Evolutionary conservation across 2,797 vertebrate species (phyloP), one percentile per base, ranked within the genome.

Genomic region (Anolis apletophallus): DNA sequence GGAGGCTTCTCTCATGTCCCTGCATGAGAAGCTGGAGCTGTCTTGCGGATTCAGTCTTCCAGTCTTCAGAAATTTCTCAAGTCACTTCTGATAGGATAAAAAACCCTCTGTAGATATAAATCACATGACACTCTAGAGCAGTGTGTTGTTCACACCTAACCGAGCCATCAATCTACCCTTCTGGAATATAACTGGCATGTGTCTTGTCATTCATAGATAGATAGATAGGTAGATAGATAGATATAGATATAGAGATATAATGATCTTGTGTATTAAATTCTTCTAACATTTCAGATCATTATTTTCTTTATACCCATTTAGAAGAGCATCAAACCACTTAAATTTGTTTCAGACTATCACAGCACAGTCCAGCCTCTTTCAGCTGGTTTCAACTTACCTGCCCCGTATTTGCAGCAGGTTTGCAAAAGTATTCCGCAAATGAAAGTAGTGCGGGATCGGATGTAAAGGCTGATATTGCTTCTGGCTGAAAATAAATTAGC

Each of bases 361-460:
- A 40, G 14, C 54, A 71, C 21, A 2, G 10, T 40, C 21, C 7
- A 19, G 11, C 4, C 0, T 17, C 40, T 57, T 19, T 26, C 68
- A 75, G 29, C n/a, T 40, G 80, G 26, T 36, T 13, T 36, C 59
- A 81, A 81, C 96, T 94, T 96, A 99, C 99, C 88, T 97, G 96
- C 86, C 98, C 98, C 96, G 97, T 97, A 92, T 96, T 97, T 54
- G 97, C 97, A 26, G 97, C 95, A 0, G 97, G 96, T 94, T 99
- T 99, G 95, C 99, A 99, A 88, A 99, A 99, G 94, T 98, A 98
- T 88, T 99, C 98, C 0, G 99, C 98, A 34, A 99, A 99, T 26
- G 98, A 99, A 85, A 99, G 96, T 93, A 99, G 94, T 52, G 98
- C 98, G 0, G 98, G 97, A 83, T 99, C 98, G 0, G 99, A 99